Conservation (phyloP, 2,113 vertebrate species). For the Seriola dumerili region DNA sequence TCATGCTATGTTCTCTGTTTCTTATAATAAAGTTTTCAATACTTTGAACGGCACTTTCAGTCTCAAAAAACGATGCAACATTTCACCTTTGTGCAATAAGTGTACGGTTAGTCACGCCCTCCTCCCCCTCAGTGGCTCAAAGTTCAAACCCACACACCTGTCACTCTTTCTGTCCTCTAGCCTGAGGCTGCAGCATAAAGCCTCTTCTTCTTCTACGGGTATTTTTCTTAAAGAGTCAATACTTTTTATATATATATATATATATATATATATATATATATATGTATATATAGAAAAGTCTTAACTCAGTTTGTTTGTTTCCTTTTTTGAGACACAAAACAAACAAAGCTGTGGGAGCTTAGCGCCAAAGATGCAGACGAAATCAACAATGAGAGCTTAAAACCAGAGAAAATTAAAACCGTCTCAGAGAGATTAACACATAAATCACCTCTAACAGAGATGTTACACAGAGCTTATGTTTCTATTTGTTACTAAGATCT, state of each 20-base stretch:
- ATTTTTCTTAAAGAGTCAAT: neutral
- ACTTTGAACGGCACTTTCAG: neutral
- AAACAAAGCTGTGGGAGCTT: slow-evolving; percentile 3
- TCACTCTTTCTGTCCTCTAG: slow-evolving; percentile 33
- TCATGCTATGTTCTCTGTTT: neutral
- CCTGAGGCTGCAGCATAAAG: neutral
- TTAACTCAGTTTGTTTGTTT: neutral
- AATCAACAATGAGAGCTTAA: neutral
- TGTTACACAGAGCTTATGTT: neutral
- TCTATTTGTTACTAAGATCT: slow-evolving; percentile 3
- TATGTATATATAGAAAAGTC: neutral
- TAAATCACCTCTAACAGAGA: neutral
- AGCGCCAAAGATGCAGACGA: slow-evolving; percentile 7
- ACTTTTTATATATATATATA: neutral
- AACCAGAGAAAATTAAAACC: neutral
- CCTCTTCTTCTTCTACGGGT: slow-evolving; percentile 11
- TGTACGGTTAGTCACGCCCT: neutral
- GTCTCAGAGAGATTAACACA: slow-evolving; percentile 3
- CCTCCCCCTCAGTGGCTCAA: slow-evolving; percentile 1
- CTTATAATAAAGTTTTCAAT: neutral
- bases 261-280: neutral
- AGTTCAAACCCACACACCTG: slow-evolving; percentile 37
- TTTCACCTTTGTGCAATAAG: slow-evolving; percentile 9
- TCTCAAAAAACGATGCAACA: neutral
- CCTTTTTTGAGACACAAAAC: slow-evolving; percentile 4